Conservation (phyloP, 2,888 invertebrate genomes). For the Electrophaes corylata region DNA sequence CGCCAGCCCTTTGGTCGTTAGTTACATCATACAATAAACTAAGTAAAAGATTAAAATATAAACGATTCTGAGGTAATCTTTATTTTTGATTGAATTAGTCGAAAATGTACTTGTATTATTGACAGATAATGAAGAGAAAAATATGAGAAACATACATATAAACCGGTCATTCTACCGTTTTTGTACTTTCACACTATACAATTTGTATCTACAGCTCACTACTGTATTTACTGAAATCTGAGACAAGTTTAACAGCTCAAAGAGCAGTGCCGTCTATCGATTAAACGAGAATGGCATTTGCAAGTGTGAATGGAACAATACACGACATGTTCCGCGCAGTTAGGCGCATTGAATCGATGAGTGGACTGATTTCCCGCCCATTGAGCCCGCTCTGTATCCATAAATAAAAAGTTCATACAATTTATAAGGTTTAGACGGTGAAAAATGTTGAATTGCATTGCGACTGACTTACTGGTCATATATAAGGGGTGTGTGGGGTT, state of each 20-base stretch:
- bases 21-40: too few species aligned
- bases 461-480: constrained; percentile 14
- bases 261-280: constrained; percentile 14
- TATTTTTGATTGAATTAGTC: too few species aligned
- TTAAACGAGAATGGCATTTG: constrained; percentile 42
- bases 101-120: too few species aligned
- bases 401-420: constrained; percentile 37
- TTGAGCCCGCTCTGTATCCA: constrained; percentile 46
- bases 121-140: too few species aligned
- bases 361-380: constrained; percentile 66
- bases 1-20: too few species aligned
- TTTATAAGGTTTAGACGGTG: constrained; percentile 23
- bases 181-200: too few species aligned
- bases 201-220: neutral
- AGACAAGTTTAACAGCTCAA: neutral
- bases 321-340: constrained; percentile 62
- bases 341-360: constrained; percentile 62
- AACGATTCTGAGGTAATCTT: neutral
- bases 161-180: too few species aligned
- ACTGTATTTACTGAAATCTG: neutral
- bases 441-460: constrained; percentile 20
- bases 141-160: too few species aligned
- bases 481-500: neutral
- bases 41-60: too few species aligned
- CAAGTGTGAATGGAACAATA: constrained; percentile 69